A percentile compares a stretch with the other conserved stretches of the same genome.
Conservation (phyloP, 1,140 invertebrate genomes). For the Drosophila takahashii region DNA sequence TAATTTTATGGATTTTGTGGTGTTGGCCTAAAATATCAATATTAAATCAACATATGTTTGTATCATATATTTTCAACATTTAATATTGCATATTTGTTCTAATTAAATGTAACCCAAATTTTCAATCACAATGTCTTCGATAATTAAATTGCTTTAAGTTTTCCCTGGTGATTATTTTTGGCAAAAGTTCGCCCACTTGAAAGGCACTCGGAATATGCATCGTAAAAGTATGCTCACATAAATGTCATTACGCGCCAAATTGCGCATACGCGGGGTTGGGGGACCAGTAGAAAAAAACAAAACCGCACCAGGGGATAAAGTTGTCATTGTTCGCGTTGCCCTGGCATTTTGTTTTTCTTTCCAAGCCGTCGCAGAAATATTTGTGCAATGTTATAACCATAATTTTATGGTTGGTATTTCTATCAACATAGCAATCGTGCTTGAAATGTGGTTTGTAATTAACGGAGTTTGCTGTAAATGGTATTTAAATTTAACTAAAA, state of each 20-base stretch:
- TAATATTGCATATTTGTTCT: too few species aligned
- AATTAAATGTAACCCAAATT: not conserved
- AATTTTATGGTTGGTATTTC: slow-evolving; percentile 5
- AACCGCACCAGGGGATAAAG: slow-evolving; percentile 3
- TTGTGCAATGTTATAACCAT: slow-evolving; percentile 13
- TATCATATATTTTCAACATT: too few species aligned
- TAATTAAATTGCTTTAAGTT: slow-evolving; percentile 1
- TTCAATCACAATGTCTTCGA: not conserved
- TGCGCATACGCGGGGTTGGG: slow-evolving; percentile 40
- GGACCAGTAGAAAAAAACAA: not conserved
- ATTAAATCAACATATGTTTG: too few species aligned
- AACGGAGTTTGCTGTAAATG: not conserved
- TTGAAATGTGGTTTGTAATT: not conserved
- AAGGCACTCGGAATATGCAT: slow-evolving; percentile 23
- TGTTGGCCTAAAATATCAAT: too few species aligned
- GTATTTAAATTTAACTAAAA: too few species aligned
- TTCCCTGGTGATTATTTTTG: not conserved
- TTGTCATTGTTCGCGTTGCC: slow-evolving; percentile 9
- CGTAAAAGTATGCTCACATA: slow-evolving; percentile 30
- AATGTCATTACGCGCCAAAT: slow-evolving; percentile 39
- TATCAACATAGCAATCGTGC: not conserved
- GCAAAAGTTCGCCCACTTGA: slow-evolving; percentile 19
- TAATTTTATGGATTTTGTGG: too few species aligned
- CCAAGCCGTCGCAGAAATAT: slow-evolving; percentile 10
- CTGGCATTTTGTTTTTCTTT: slow-evolving; percentile 3